A percentile compares a stretch with the other conserved stretches of the same genome.
phyloP scores from a whole-genome alignment of 2,797 vertebrate species.

The Lacerta agilis region DNA sequence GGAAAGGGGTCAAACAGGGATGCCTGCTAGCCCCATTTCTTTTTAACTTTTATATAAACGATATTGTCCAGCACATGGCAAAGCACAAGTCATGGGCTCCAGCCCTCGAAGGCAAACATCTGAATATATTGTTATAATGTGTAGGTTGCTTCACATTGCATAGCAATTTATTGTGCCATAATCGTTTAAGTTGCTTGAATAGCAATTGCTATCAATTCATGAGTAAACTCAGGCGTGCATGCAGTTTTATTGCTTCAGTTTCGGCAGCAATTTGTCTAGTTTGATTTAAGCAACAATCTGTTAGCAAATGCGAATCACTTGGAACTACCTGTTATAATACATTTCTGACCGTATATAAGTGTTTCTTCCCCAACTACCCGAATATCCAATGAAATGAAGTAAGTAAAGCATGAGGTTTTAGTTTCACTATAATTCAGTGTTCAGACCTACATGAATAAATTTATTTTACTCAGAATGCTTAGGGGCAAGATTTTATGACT shows the following conservation, averaged over 20 bases:
- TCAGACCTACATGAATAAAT: neutral
- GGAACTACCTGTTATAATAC: neutral
- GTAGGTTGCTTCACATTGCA: neutral
- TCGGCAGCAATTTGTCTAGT: neutral
- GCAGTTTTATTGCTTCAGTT: slow-evolving; percentile 23
- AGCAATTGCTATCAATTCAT: slow-evolving; percentile 16
- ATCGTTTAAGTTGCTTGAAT: neutral
- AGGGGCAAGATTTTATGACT: slow-evolving; percentile 22
- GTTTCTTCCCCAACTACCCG: too few relatives aligned
- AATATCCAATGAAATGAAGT: neutral
- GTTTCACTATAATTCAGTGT: neutral
- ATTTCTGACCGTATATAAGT: neutral
- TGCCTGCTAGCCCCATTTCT: too few relatives aligned
- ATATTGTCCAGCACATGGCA: too few relatives aligned
- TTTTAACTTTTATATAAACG: too few relatives aligned
- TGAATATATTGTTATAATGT: too few relatives aligned
- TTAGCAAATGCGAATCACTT: slow-evolving; percentile 14
- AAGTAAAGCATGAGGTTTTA: neutral
- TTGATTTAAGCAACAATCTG: neutral
- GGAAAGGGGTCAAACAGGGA: too few relatives aligned
- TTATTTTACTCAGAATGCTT: neutral
- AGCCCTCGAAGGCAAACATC: too few relatives aligned
- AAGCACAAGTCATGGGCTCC: too few relatives aligned
- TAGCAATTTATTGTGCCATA: neutral
- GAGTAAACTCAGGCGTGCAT: neutral